Evolutionary conservation across 1,140 invertebrate genomes (phyloP), one percentile per base, ranked within the genome.

Genomic region (Bombus difficillimus): DNA sequence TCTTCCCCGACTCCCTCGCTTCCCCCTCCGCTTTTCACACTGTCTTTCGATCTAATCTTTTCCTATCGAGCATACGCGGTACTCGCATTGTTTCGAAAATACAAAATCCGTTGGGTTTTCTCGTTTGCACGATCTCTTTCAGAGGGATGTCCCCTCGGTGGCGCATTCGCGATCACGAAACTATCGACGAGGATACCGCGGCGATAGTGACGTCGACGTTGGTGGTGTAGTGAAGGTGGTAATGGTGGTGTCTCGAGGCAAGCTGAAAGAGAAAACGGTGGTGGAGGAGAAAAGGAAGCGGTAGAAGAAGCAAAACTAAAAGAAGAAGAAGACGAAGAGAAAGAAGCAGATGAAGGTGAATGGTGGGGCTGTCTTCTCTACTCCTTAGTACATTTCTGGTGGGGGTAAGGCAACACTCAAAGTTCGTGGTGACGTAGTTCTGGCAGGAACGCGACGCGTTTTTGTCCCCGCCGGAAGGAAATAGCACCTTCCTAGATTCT

Each of bases 351-450:
- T 85, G 43, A 77, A 82, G 53, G 87, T 64, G 75, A 53, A 86
- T 86, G 86, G 86, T 85, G 85, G 87, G 87, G 88, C 81, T 53
- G 73, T 89, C 83, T 88, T 91, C 88, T 88, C 88, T 91, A 83
- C 85, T 90, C 57, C 79, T 53, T 80, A 86, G 89, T 88, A 91
- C 83, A 88, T 73, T 85, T 81, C 79, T 88, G 88, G 94, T 93
- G 93, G 94, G 94, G 93, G 93, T 94, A 94, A 92, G 87, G 93
- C 91, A 93, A 92, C 92, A 94, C 92, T 94, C 93, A 94, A 94
- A 94, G 93, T 94, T 93, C 92, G 88, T 91, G 91, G 93, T 95
- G 94, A 95, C 93, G 93, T 94, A 95, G 93, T 93, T 90, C 81
- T 90, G 93, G 93, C 91, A 93, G 93, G 92, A 94, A 93, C 93